Evolutionary conservation across 2,888 invertebrate genomes (phyloP), one percentile per base, ranked within the genome.

Genomic region (Chymomyza amoena): DNA sequence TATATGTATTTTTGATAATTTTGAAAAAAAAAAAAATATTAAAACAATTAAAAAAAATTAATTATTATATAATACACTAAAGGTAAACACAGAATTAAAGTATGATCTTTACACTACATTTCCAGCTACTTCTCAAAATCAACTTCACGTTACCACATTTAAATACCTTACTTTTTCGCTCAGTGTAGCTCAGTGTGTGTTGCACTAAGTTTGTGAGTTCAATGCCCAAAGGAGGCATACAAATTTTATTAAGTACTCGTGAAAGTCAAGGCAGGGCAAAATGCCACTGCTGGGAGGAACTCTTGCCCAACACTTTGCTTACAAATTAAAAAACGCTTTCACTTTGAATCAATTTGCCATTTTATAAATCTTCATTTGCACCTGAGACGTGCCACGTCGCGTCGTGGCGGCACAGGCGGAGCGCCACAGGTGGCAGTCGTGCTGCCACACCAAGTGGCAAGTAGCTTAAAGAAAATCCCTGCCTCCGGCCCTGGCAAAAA

Each of bases 281-380:
- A 16, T 15, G 20, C 16, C 20, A 57, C 54, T 18, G 54, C 54
- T 54, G 54, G 20, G 16, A 54, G 20, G 16, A 54, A 9, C 54
- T 54, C 54, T 54, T 54, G 54, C 20, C 18, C 20, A 20, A 54
- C 54, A 54, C 54, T 54, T 54, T 20, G 9, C 20, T 25, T 45
- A 62, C 68, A 74, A 77, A 85, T 88, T 83, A 85, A 75, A 87
- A 83, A 83, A 73, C 80, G 76, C 84, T 78, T 79, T 77, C 89
- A 86, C 88, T 80, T 81, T 87, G 78, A 80, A 83, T 87, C 83
- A 88, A 88, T 88, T 89, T 89, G 85, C 78, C 68, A 77, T 77
- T 80, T 87, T 83, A 89, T 89, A 89, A 89, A 89, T 89, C 88
- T 89, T 88, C 81, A 89, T 89, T 89, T 89, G 78, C 87, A 89